Conservation (phyloP, 2,888 invertebrate species). For the Salticus scenicus region DNA sequence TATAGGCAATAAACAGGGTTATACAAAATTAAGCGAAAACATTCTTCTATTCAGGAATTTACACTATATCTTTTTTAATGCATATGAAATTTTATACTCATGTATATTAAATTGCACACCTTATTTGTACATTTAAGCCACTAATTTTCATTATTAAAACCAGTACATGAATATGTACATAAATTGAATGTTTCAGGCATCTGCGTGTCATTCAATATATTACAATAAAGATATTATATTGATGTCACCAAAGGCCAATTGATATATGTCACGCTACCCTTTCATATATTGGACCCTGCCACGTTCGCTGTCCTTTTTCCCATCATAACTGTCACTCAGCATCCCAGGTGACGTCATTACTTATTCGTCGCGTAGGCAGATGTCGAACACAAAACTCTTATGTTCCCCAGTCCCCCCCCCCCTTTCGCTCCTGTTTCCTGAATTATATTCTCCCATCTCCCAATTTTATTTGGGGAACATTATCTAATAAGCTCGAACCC, state of each 20-base stretch:
- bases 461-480: slow-evolving; percentile 57
- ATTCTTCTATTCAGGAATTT: no score
- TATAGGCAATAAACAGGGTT: no score
- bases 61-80: no score
- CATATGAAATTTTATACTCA: no score
- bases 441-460: slow-evolving; percentile 1
- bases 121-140: no score
- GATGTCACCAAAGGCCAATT: neutral
- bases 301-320: neutral
- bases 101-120: no score
- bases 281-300: neutral
- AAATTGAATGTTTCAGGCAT: no score
- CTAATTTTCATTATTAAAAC: no score
- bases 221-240: neutral
- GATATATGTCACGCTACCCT: neutral
- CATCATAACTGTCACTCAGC: slow-evolving; percentile 51
- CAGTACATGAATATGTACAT: no score
- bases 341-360: slow-evolving; percentile 32
- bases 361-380: slow-evolving; percentile 43
- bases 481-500: slow-evolving; percentile 40
- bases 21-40: no score
- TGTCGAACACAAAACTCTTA: slow-evolving; percentile 34
- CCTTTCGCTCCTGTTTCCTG: neutral
- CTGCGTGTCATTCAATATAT: neutral
- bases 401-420: neutral